Percentiles rank a stretch among this genome's conserved stretches.
Evolutionary conservation across 1,140 invertebrate genomes (phyloP).

Genomic region (Zophobas morio): DNA sequence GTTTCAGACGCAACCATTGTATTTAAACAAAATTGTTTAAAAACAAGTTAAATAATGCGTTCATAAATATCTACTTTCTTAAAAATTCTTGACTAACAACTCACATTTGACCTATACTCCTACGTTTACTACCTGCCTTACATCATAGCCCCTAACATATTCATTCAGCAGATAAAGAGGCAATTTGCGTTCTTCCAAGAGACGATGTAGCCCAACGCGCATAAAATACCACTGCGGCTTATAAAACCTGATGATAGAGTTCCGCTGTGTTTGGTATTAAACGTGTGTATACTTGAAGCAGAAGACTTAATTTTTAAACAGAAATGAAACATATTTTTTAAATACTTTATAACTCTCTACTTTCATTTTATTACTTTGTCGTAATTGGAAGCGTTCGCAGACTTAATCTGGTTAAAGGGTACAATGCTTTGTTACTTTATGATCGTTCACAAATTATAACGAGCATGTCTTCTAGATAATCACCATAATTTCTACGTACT

Average conservation of each 20-base stretch:
- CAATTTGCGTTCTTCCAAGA: slow-evolving; percentile 50
- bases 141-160: slow-evolving; percentile 49
- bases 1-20: slow-evolving; percentile 33
- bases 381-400: too few species aligned
- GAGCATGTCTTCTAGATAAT: slow-evolving; percentile 16
- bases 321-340: not conserved
- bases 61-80: slow-evolving; percentile 52
- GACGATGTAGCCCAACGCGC: slow-evolving; percentile 18
- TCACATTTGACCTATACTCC: slow-evolving; percentile 51
- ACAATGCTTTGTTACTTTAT: slow-evolving; percentile 12
- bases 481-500: slow-evolving; percentile 29
- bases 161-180: slow-evolving; percentile 48
- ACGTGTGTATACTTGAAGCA: not conserved
- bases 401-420: slow-evolving; percentile 1
- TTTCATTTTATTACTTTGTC: too few species aligned
- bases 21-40: slow-evolving; percentile 66
- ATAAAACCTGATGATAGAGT: not conserved
- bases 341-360: too few species aligned
- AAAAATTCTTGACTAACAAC: slow-evolving; percentile 51
- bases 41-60: slow-evolving; percentile 50
- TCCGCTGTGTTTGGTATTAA: not conserved
- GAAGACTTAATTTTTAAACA: not conserved
- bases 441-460: not conserved
- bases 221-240: slow-evolving; percentile 9
- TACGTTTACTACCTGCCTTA: slow-evolving; percentile 51